A percentile compares a stretch with the other conserved stretches of the same genome.
Evolutionary conservation across 1,140 invertebrate genomes (phyloP).

Genomic region (Leptinotarsa texana): DNA sequence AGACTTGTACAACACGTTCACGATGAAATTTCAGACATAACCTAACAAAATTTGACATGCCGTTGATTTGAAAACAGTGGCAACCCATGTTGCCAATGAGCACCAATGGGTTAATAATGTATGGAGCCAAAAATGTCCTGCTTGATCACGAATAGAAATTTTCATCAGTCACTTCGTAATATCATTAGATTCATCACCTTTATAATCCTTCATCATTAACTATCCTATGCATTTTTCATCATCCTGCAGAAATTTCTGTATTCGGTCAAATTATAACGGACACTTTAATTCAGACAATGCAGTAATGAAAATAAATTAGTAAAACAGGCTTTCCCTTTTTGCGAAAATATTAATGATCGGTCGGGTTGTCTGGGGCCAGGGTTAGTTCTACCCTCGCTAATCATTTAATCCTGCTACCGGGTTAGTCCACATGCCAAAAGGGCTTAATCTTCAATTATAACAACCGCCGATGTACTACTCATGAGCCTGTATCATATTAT

Average conservation of each 20-base stretch:
- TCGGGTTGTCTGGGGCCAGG: conserved; percentile 11
- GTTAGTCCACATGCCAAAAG: conserved; percentile 46
- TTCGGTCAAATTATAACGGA: neutral
- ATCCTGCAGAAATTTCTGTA: neutral
- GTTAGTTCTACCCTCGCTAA: conserved; percentile 30
- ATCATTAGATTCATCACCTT: neutral
- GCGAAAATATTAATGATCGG: conserved; percentile 43
- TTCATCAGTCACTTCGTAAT: no score
- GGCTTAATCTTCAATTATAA: conserved; percentile 47
- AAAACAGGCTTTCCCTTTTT: conserved; percentile 27
- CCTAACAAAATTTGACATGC: no score
- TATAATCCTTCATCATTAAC: neutral
- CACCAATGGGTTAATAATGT: no score
- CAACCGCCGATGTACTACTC: conserved; percentile 28
- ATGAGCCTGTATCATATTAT: neutral
- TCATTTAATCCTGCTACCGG: conserved; percentile 39
- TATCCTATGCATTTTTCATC: neutral
- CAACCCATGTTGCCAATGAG: no score
- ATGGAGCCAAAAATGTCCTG: no score
- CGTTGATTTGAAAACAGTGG: no score
- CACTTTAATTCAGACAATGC: conserved; percentile 13
- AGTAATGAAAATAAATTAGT: conserved; percentile 35
- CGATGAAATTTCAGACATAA: no score
- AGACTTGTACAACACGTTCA: no score
- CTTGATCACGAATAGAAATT: no score